Evolutionary conservation across 2,113 vertebrate genomes (phyloP), one percentile per base, ranked within the genome.

Genomic region (Gallinago paraguaiae): DNA sequence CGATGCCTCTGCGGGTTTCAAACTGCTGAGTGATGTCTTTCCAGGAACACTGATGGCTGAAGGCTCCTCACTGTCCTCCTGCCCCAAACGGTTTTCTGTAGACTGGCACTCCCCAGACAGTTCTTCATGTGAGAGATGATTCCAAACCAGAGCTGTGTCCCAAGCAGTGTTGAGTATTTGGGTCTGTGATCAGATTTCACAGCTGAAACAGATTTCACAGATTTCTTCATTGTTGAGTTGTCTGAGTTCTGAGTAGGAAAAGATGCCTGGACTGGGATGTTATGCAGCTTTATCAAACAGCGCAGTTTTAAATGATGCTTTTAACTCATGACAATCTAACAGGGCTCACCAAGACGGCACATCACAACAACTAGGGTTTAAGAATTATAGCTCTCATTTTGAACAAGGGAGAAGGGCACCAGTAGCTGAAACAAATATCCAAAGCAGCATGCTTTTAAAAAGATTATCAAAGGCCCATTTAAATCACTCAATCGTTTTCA

Each of bases 241-340:
- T 48, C 48, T 0, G 3, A 64, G n/a, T 85, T 76, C 45, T 41
- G 4, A 51, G 10, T 7, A 15, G 46, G 67, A 65, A 71, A 51
- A 57, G 54, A 17, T 16, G 15, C 6, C n/a, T 53, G 46, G 39
- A 48, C 31, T 9, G 30, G 13, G 39, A 56, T 0, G 0, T 15
- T 70, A 20, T 8, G 16, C 37, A 74, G 48, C 27, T 31, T 57
- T n/a, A 33, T 41, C 53, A 53, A 48, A 15, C 20, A 82, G 24
- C 46, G 51, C 2, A 17, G 37, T 45, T 48, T 75, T 39, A 79
- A 79, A 28, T 1, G 3, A 8, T 33, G 56, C 7, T 59, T 88
- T 68, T 60, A 33, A 33, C 7, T 48, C 51, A 57, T 14, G 9
- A 17, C 3, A 7, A 37, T 45, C 18, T 63, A 65, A 30, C 3